Conservation (phyloP, 2,888 invertebrate species). For the Biston betularia region DNA sequence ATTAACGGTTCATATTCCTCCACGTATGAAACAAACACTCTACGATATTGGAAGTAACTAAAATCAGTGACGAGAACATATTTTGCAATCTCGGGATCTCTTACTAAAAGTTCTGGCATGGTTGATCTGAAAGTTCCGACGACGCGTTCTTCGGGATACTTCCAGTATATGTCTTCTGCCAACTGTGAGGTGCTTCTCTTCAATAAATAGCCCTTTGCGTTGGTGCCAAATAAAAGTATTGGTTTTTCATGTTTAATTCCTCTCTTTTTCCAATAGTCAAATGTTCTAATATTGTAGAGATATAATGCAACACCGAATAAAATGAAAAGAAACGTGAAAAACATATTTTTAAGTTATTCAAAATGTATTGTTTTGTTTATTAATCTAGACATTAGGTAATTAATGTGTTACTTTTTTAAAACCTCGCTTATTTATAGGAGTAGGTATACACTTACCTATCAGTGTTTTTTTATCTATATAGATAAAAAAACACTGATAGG, state of each 20-base stretch:
- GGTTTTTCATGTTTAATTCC: conserved; percentile 62
- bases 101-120: conserved; percentile 61
- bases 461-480: too few species aligned
- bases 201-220: conserved; percentile 19
- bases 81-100: conserved; percentile 62
- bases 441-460: too few species aligned
- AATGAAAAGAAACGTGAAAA: background rate
- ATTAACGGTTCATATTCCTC: conserved; percentile 54
- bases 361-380: too few species aligned
- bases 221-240: conserved; percentile 58
- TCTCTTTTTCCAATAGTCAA: conserved; percentile 61
- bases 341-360: background rate
- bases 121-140: conserved; percentile 64
- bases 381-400: too few species aligned
- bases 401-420: too few species aligned
- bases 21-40: conserved; percentile 2
- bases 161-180: conserved; percentile 55
- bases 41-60: conserved; percentile 48
- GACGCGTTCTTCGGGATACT: conserved; percentile 64
- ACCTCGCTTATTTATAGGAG: too few species aligned
- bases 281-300: conserved; percentile 15
- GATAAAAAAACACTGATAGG: too few species aligned
- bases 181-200: conserved; percentile 52
- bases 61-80: conserved; percentile 62
- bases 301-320: conserved; percentile 11